Evolutionary conservation across 2,113 vertebrate genomes (phyloP).

Genomic region (Callorhinus ursinus): DNA sequence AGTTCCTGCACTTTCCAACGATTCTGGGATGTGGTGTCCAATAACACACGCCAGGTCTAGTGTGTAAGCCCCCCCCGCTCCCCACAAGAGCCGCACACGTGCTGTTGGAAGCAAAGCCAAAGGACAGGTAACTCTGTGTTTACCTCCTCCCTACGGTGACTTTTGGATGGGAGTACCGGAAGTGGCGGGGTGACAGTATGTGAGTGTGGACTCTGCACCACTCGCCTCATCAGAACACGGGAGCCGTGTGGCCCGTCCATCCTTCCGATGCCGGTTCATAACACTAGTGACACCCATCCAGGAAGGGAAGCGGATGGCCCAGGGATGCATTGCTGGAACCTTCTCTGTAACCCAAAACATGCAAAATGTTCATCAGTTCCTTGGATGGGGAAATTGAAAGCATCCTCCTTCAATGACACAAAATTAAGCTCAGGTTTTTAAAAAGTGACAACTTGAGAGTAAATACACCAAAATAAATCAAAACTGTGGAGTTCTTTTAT

Average conservation of each 20-base stretch:
- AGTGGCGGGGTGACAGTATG: no score
- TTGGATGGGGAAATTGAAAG: neutral
- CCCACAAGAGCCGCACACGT: neutral
- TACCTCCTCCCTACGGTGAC: neutral
- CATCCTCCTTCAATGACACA: neutral
- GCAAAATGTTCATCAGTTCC: neutral
- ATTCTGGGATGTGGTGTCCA: neutral
- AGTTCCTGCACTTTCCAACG: no score
- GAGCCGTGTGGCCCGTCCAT: neutral
- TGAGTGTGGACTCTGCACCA: neutral
- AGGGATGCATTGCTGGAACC: no score
- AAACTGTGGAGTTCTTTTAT: neutral
- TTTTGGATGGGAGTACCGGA: neutral
- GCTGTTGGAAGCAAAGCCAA: neutral
- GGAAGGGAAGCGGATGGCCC: neutral
- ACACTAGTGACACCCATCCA: neutral
- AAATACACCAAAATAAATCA: neutral
- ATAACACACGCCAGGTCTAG: rapidly evolving
- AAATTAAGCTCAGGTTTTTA: neutral
- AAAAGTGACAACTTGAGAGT: neutral
- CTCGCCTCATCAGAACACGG: neutral
- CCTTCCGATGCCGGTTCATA: neutral
- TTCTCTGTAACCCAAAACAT: neutral
- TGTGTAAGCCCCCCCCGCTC: rapidly evolving
- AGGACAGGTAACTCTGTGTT: rapidly evolving